Evolutionary conservation across 2,888 invertebrate species (phyloP).

Genomic region (Apotomis betuletana): DNA sequence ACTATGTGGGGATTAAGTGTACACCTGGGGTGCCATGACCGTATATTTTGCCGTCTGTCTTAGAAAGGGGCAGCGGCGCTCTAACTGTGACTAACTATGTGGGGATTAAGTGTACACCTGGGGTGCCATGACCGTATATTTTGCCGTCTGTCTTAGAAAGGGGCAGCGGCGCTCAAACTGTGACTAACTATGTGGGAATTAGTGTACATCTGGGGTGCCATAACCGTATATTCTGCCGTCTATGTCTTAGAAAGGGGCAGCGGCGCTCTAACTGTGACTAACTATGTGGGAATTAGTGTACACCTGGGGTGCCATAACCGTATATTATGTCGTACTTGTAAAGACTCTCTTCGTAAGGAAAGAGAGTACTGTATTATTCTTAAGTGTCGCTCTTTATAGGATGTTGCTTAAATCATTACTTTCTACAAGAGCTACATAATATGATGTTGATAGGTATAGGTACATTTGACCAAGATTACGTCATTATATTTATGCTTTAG

Average conservation of each 20-base stretch:
- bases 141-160: no score
- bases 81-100: not conserved
- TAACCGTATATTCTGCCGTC: not conserved
- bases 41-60: no score
- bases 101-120: not conserved
- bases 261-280: not conserved
- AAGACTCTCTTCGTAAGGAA: no score
- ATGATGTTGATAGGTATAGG: no score
- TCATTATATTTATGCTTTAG: no score
- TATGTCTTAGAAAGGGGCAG: not conserved
- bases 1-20: not conserved
- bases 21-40: not conserved
- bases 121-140: no score
- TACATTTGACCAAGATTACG: no score
- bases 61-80: not conserved
- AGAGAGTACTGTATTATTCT: no score
- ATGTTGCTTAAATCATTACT: no score
- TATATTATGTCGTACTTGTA: no score
- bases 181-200: not conserved
- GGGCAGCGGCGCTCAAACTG: constrained; percentile 4
- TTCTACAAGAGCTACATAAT: no score
- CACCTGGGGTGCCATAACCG: not conserved
- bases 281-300: not conserved
- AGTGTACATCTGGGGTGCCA: not conserved
- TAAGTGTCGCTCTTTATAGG: no score